Conservation (phyloP, 2,797 vertebrate species). For the Allobates femoralis region DNA sequence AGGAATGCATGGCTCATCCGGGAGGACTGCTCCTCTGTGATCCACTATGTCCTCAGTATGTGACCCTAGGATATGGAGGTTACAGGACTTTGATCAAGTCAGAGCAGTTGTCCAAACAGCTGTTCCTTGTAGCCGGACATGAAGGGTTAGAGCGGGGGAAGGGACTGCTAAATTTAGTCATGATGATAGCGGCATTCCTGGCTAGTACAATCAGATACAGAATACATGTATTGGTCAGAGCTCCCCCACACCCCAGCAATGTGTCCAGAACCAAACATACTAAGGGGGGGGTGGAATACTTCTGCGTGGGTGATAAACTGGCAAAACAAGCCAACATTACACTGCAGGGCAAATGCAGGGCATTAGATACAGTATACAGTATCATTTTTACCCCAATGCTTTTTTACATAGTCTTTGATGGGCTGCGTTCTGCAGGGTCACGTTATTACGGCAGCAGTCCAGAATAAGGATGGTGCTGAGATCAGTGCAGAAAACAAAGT, state of each 20-base stretch:
- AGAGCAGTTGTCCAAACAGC: constrained; percentile 21
- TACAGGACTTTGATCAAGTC: not conserved
- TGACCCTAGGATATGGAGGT: not conserved
- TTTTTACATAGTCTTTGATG: too few species aligned
- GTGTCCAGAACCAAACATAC: not conserved
- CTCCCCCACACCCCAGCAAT: not conserved
- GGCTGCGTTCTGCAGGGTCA: too few species aligned
- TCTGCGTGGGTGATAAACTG: not conserved
- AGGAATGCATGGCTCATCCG: not conserved
- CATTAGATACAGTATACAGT: too few species aligned
- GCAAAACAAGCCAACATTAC: not conserved
- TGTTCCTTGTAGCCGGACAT: not conserved
- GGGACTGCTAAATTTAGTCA: not conserved
- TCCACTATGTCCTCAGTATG: not conserved
- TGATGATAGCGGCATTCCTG: constrained; percentile 8
- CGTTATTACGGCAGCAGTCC: too few species aligned
- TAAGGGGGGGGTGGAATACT: not conserved
- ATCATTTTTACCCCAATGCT: too few species aligned
- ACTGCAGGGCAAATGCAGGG: not conserved
- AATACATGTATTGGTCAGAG: not conserved
- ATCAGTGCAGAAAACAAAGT: too few species aligned
- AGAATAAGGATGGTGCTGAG: too few species aligned
- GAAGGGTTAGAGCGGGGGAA: not conserved
- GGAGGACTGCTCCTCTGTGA: not conserved
- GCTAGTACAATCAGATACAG: not conserved